Conservation (phyloP, 2,113 vertebrate species). For the Alligator sinensis region DNA sequence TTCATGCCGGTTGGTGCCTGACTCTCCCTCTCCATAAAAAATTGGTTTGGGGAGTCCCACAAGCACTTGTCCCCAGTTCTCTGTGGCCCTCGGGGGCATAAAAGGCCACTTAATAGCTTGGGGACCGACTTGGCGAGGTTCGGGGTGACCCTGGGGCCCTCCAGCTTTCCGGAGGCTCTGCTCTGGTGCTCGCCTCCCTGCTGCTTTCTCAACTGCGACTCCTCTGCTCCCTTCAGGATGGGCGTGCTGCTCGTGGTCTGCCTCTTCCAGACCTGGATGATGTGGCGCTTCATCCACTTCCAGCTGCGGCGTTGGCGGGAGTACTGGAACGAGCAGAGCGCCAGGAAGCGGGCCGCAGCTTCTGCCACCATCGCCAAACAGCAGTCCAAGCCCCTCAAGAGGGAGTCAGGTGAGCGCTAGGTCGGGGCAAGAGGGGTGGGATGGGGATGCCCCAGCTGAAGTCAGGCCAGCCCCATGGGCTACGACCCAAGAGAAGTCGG, state of each 20-base stretch:
- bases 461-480: too few species aligned
- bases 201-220: constrained; percentile 60
- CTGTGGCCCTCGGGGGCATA: fast-evolving
- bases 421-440: fast-evolving
- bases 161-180: neutral
- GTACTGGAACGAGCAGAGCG: constrained; percentile 89
- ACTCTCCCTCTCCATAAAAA: neutral
- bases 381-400: constrained; percentile 83
- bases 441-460: too few species aligned
- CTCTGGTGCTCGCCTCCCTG: neutral
- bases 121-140: fast-evolving
- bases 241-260: constrained; percentile 90
- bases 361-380: constrained; percentile 75
- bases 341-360: constrained; percentile 77
- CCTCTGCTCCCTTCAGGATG: constrained; percentile 82
- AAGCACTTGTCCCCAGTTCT: neutral
- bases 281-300: constrained; percentile 98
- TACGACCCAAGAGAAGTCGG: too few species aligned
- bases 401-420: constrained; percentile 86
- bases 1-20: fast-evolving
- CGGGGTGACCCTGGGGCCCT: neutral
- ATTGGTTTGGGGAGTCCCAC: neutral
- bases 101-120: fast-evolving
- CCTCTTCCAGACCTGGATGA: constrained; percentile 93
- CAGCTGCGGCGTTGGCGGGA: constrained; percentile 96